Percentiles rank a stretch among this genome's conserved stretches.
Evolutionary conservation across 2,888 invertebrate species (phyloP).

Genomic region (Xylota sylvarum): DNA sequence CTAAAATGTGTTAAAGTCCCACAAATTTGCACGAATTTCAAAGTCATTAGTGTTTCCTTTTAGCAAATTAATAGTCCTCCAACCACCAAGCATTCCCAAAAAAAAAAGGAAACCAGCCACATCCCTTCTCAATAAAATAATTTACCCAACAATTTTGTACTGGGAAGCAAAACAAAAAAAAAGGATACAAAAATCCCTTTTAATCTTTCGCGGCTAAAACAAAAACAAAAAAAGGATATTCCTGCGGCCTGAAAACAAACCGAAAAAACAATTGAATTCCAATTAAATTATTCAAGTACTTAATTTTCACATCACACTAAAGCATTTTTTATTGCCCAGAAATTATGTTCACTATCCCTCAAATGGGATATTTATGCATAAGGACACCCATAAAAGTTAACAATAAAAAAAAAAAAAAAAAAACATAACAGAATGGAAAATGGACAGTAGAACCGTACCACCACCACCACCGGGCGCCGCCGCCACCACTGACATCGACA

Average conservation of each 20-base stretch:
- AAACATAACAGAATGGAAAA: constrained; percentile 44
- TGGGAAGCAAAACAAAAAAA: background rate
- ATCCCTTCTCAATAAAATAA: constrained; percentile 3
- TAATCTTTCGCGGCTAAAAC: constrained; percentile 3
- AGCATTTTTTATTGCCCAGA: constrained; percentile 47
- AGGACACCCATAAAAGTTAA: constrained; percentile 62
- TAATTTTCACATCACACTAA: constrained; percentile 60
- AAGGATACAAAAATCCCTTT: background rate
- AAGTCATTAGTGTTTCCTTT: constrained; percentile 18
- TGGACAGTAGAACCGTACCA: constrained; percentile 15
- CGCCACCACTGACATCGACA: constrained; percentile 23
- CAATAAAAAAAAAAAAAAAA: constrained; percentile 43
- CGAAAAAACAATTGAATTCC: constrained; percentile 46
- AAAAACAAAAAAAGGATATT: background rate
- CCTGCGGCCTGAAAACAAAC: background rate
- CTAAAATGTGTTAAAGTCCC: constrained; percentile 24
- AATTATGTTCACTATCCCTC: constrained; percentile 47
- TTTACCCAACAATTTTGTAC: constrained; percentile 3
- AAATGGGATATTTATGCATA: constrained; percentile 69
- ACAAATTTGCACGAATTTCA: constrained; percentile 26
- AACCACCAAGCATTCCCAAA: background rate
- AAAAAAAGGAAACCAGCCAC: background rate
- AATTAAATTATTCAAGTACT: constrained; percentile 64
- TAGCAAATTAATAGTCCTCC: constrained; percentile 21
- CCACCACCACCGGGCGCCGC: background rate